Conservation (phyloP, 2,113 vertebrate genomes). For the Columba livia region DNA sequence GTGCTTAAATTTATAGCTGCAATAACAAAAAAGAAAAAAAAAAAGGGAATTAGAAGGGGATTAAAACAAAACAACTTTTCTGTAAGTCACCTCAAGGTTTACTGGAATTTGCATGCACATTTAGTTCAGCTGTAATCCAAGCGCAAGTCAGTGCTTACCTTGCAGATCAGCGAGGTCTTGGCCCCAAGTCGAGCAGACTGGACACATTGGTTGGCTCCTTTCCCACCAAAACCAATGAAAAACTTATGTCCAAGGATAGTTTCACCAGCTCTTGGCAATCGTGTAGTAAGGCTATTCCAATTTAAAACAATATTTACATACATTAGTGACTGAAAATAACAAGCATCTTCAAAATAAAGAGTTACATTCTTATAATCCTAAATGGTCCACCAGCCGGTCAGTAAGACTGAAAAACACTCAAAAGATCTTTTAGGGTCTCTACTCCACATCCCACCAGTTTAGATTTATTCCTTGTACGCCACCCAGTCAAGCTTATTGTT, state of each 20-base stretch:
- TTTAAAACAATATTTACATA: conserved; percentile 36
- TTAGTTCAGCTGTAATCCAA: neutral
- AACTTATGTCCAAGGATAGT: conserved; percentile 94
- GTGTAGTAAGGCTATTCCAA: conserved; percentile 82
- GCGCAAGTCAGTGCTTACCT: conserved; percentile 77
- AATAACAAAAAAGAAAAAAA: neutral
- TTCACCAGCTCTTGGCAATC: conserved; percentile 92
- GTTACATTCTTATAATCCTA: neutral
- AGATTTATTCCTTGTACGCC: neutral
- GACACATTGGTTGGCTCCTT: conserved; percentile 97
- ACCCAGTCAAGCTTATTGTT: neutral
- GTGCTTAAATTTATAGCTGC: conserved; percentile 15
- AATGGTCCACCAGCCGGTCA: neutral
- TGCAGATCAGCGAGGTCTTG: conserved; percentile 89
- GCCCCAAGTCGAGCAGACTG: conserved; percentile 92
- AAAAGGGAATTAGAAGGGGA: neutral
- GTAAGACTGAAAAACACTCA: rapidly evolving
- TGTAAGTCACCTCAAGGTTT: neutral
- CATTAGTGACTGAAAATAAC: conserved; percentile 20
- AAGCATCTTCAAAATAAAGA: neutral
- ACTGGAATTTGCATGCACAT: neutral
- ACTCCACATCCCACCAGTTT: neutral
- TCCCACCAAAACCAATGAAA: conserved; percentile 95
- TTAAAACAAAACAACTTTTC: neutral
- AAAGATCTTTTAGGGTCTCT: neutral